Percentiles rank a stretch among this genome's conserved stretches.
These are phyloP conservation scores for Hirundichthys speculiger DNA, from an alignment of 2,113 vertebrate species.

Conservation along the genomic window DNA sequence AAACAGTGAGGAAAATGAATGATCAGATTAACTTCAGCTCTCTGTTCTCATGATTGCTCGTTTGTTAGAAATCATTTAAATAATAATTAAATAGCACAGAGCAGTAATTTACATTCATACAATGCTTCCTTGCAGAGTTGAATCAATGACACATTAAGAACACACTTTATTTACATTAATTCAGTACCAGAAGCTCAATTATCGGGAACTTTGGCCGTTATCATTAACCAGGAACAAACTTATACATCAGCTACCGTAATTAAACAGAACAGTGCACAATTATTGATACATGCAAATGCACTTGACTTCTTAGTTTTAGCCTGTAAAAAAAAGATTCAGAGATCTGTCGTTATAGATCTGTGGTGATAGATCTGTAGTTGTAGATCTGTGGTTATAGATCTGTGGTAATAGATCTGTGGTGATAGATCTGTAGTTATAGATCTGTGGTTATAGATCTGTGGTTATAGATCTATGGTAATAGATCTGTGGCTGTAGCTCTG, in stretches of 20 bases:
- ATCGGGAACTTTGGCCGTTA: slow-evolving; percentile 1
- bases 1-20: too few species aligned
- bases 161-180: slow-evolving; percentile 23
- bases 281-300: background rate
- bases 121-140: slow-evolving; percentile 8
- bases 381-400: too few species aligned
- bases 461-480: too few species aligned
- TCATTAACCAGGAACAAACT: slow-evolving; percentile 12
- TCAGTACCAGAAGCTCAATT: background rate
- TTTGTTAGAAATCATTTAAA: slow-evolving; percentile 15
- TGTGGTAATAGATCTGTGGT: too few species aligned
- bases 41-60: too few species aligned
- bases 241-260: background rate
- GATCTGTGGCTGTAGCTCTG: too few species aligned
- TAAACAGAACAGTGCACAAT: slow-evolving; percentile 2
- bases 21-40: too few species aligned
- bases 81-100: slow-evolving; percentile 29
- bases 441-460: too few species aligned
- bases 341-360: too few species aligned
- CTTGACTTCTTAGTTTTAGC: background rate
- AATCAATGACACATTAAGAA: slow-evolving; percentile 14
- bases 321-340: background rate
- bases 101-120: slow-evolving; percentile 13
- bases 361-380: too few species aligned
- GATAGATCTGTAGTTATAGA: too few species aligned